These are phyloP conservation scores for Scarus forsteni DNA, from an alignment of 2,797 vertebrate species.

Conservation along the genomic window DNA sequence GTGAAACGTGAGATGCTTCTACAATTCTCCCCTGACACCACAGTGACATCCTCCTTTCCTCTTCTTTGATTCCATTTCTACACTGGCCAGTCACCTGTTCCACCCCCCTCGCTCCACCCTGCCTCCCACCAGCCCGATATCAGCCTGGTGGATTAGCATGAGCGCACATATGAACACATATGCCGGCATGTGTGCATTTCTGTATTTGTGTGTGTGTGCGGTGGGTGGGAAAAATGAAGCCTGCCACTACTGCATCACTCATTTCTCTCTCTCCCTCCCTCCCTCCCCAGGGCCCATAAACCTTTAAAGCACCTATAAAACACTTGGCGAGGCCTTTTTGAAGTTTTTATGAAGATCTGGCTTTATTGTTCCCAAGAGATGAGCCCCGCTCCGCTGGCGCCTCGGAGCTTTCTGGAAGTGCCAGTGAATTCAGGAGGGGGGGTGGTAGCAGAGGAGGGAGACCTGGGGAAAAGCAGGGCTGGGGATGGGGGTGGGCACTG, in stretches of 20 bases:
- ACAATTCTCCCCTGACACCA: conserved; percentile 19
- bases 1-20: conserved; percentile 6
- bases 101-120: conserved; percentile 23
- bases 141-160: conserved; percentile 51
- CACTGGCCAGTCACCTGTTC: conserved; percentile 69
- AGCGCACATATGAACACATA: conserved; percentile 37
- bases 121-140: conserved; percentile 25
- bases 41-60: conserved; percentile 24
- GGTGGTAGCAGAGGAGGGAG: conserved; percentile 66
- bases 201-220: conserved; percentile 47
- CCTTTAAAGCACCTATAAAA: conserved; percentile 91
- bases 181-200: conserved; percentile 51
- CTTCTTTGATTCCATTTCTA: conserved; percentile 38
- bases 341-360: conserved; percentile 91
- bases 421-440: conserved; percentile 78
- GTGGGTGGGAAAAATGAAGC: conserved; percentile 78
- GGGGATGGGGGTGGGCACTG: conserved; percentile 57
- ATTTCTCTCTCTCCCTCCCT: conserved; percentile 68
- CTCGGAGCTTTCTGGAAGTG: conserved; percentile 85
- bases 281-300: conserved; percentile 85
- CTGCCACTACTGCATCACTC: conserved; percentile 81
- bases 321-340: conserved; percentile 88
- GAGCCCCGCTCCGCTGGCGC: conserved; percentile 87
- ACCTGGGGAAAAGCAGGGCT: conserved; percentile 57
- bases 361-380: conserved; percentile 91